Evolutionary conservation across 2,113 vertebrate genomes (phyloP).

Genomic region (Mustelus asterias): DNA sequence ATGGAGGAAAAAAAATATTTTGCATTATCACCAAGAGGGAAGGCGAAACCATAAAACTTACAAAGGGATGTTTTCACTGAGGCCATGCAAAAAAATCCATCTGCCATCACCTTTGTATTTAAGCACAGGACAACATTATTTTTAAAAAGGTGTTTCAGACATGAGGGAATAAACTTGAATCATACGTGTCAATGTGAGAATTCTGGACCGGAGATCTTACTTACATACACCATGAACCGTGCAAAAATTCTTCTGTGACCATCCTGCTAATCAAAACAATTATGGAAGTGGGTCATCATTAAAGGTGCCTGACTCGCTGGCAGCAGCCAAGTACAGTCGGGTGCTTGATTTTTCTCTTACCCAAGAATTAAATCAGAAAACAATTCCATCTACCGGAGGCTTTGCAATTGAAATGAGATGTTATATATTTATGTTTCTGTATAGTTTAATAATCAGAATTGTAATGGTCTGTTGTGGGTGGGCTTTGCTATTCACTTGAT

Average conservation of each 20-base stretch:
- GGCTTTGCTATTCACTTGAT: neutral
- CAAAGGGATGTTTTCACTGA: neutral
- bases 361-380: neutral
- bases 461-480: neutral
- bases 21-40: constrained; percentile 14
- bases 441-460: neutral
- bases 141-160: neutral
- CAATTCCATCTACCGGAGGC: neutral
- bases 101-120: neutral
- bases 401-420: neutral
- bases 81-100: neutral
- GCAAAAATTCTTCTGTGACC: neutral
- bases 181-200: neutral
- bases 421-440: neutral
- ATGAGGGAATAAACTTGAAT: neutral
- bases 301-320: neutral
- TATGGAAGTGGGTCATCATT: neutral
- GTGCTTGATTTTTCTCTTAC: neutral
- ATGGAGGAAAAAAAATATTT: constrained; percentile 1
- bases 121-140: neutral
- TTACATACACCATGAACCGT: neutral
- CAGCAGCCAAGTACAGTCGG: neutral
- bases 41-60: neutral
- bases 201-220: neutral
- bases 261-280: neutral